Base-by-base conservation (phyloP, 2,113 vertebrate species). In the Nothocercus nigrocapillus region DNA sequence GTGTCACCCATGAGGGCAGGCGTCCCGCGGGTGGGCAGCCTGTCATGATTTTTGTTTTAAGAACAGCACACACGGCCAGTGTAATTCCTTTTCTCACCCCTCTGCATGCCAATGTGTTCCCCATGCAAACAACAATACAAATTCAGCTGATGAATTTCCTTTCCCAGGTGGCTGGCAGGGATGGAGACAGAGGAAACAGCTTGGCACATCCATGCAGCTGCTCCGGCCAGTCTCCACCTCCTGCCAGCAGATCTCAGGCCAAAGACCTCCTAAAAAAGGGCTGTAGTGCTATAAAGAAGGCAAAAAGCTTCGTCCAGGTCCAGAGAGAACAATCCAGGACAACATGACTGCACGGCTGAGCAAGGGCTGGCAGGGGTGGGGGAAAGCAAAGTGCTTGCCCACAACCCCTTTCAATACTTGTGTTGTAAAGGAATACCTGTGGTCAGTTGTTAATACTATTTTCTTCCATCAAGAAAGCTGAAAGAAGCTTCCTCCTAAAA, bases 241-340 rank as follows among this genome's bases (percentile, higher is more conserved):
- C 32, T 28, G 30, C 34, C 61, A 78, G 49, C 5, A 0, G 1
- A 22, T 38, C 22, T 40, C 4, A 4, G 66, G 62, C 38, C 28
- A 61, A 15, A 6, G 5, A 45, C 11, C 13, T 77, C 64, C 44
- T 45, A 27, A 74, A 17, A 27, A 30, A 78, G 9, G 9, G 15
- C 11, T 49, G 13, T 73, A 20, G 25, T 82, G 44, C 21, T 66
- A 34, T 45, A 54, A 3, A 38, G 10, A 62, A 81, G 64, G 38
- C 19, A 74, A 87, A 14, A 72, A 54, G 2, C 36, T 72, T 47
- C 75, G 49, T 64, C 61, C 54, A 36, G 7, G 2, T 3, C 17
- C 22, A 10, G 21, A 0, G 0, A 21, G 20, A 56, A 62, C 40
- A 40, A 36, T 15, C 40, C 15, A 62, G 70, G 28, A 51, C 80